Conservation (phyloP, 2,113 vertebrate species). For the Arothron firmamentum region DNA sequence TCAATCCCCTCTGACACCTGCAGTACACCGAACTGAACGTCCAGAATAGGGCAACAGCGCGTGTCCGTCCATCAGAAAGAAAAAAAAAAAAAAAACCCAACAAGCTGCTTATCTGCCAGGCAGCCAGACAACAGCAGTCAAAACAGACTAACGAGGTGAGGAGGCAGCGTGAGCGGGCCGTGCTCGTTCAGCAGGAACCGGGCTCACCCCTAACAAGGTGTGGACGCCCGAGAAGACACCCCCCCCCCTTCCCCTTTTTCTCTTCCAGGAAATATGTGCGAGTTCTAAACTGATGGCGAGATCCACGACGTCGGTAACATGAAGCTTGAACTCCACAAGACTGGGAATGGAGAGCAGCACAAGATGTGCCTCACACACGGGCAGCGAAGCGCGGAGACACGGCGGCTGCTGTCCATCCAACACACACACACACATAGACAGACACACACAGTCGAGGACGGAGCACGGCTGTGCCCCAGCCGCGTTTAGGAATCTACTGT, state of each 20-base stretch:
- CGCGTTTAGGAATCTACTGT: no score
- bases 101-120: conserved; percentile 21
- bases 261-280: no score
- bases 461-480: no score
- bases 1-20: no score
- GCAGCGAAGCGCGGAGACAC: conserved; percentile 20
- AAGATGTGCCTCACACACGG: conserved; percentile 6
- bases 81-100: neutral
- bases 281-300: no score
- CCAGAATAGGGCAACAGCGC: conserved; percentile 23
- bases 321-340: conserved; percentile 10
- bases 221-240: conserved; percentile 16
- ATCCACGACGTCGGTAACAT: no score
- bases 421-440: neutral
- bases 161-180: conserved; percentile 44
- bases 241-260: no score
- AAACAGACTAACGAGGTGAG: conserved; percentile 61
- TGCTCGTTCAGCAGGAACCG: conserved; percentile 52
- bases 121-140: conserved; percentile 34
- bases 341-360: conserved; percentile 16
- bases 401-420: conserved; percentile 9
- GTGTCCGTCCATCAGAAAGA: conserved; percentile 14
- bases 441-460: neutral
- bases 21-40: no score
- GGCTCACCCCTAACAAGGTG: conserved; percentile 59